Percentiles rank a stretch among this genome's conserved stretches.
These are phyloP conservation scores for Reinhardtius hippoglossoides DNA, from an alignment of 2,113 vertebrate species.

Conservation along the genomic window DNA sequence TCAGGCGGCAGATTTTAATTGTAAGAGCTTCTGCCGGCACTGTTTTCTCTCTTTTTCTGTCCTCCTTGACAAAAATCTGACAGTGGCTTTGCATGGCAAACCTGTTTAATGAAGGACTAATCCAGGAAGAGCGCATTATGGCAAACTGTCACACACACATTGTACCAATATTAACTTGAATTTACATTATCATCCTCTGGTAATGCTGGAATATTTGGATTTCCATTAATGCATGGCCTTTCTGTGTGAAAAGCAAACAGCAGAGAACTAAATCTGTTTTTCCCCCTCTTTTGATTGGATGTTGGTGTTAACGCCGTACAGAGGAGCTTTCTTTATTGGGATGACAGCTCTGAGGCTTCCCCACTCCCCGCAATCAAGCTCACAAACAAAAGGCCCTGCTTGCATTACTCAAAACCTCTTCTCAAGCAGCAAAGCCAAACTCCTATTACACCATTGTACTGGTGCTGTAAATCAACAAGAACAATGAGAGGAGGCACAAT, in stretches of 20 bases:
- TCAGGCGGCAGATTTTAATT: slow-evolving; percentile 80
- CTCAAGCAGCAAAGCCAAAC: slow-evolving; percentile 75
- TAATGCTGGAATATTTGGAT: slow-evolving; percentile 86
- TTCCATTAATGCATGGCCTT: slow-evolving; percentile 81
- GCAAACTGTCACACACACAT: slow-evolving; percentile 85
- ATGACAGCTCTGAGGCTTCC: slow-evolving; percentile 79
- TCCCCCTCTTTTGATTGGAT: slow-evolving; percentile 72
- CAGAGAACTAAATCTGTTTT: slow-evolving; percentile 80
- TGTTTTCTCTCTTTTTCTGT: slow-evolving; percentile 72
- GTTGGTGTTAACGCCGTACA: slow-evolving; percentile 69
- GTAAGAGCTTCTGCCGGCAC: slow-evolving; percentile 76
- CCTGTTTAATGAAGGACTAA: slow-evolving; percentile 87
- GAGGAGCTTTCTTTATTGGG: slow-evolving; percentile 77
- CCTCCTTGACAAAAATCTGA: slow-evolving; percentile 85
- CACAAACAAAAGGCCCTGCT: slow-evolving; percentile 80
- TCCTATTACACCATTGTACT: slow-evolving; percentile 77
- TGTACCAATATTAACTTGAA: slow-evolving; percentile 86
- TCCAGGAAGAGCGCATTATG: slow-evolving; percentile 83
- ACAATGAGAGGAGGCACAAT: slow-evolving; percentile 75
- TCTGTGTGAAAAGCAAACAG: slow-evolving; percentile 78
- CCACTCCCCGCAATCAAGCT: slow-evolving; percentile 75
- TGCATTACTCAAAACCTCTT: slow-evolving; percentile 77
- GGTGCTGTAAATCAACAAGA: slow-evolving; percentile 80
- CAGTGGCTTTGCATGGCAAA: slow-evolving; percentile 87
- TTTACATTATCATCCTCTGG: slow-evolving; percentile 87